phyloP scores from a whole-genome alignment of 2,113 vertebrate species.

The Stegastes partitus region DNA sequence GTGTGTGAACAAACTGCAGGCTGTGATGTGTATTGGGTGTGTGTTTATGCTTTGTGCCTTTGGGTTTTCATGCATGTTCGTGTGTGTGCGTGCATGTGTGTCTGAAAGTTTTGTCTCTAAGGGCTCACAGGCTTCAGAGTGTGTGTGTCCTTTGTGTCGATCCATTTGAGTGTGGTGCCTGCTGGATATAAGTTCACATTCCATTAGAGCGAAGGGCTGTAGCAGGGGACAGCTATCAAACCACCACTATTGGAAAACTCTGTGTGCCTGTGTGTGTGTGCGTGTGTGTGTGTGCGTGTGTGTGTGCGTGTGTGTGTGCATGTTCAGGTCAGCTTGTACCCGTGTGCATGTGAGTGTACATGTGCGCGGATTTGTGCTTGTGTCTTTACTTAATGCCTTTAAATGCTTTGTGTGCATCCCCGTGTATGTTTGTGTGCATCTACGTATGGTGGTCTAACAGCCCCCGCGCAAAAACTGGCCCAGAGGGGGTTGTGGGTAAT shows the following conservation, averaged over 20 bases:
- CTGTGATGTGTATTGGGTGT: conserved; percentile 31
- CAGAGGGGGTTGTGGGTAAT: conserved; percentile 80
- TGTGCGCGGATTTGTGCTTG: not conserved
- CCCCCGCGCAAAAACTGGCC: conserved; percentile 62
- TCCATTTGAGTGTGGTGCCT: conserved; percentile 63
- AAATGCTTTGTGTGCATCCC: conserved; percentile 32
- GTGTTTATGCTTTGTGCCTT: conserved; percentile 29
- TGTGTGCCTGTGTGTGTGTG: conserved; percentile 18
- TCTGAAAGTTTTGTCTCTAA: conserved; percentile 59
- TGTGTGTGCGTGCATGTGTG: conserved; percentile 22
- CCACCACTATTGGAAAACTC: conserved; percentile 54
- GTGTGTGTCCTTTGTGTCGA: conserved; percentile 55
- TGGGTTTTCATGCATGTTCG: conserved; percentile 19
- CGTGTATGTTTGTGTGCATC: conserved; percentile 43
- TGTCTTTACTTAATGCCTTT: conserved; percentile 33
- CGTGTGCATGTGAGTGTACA: not conserved
- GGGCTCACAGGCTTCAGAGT: conserved; percentile 46
- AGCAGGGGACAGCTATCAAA: conserved; percentile 74
- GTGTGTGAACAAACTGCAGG: conserved; percentile 45
- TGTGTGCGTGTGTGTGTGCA: not conserved
- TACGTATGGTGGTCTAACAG: conserved; percentile 67
- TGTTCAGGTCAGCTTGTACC: not conserved
- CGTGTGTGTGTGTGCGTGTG: conserved; percentile 1
- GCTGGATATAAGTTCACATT: conserved; percentile 76
- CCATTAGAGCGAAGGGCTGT: conserved; percentile 71